Conservation (phyloP, 2,888 invertebrate genomes). For the Drosophila paramelanica region DNA sequence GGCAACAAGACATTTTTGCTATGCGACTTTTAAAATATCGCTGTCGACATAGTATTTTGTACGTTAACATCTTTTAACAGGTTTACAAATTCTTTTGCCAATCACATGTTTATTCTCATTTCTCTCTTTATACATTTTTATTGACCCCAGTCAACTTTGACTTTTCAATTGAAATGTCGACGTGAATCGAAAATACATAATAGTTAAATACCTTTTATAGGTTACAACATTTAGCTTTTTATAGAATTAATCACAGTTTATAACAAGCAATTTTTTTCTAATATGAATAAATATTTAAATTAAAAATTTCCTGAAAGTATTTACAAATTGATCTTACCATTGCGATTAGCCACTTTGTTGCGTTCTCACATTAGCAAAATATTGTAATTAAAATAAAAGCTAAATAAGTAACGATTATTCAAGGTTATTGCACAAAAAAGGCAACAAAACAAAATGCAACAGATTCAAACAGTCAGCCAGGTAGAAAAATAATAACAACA, state of each 20-base stretch:
- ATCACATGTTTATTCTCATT: too few species aligned
- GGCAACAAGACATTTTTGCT: too few species aligned
- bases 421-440: slow-evolving; percentile 66
- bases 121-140: neutral
- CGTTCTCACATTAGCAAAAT: slow-evolving; percentile 38
- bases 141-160: neutral
- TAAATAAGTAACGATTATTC: slow-evolving; percentile 42
- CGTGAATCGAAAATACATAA: neutral
- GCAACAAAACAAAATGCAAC: slow-evolving; percentile 41
- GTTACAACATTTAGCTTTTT: neutral
- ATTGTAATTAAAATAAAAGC: slow-evolving; percentile 58
- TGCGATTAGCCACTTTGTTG: slow-evolving; percentile 15
- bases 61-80: too few species aligned
- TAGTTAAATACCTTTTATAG: neutral
- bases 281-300: neutral
- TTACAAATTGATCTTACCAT: neutral
- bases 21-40: too few species aligned
- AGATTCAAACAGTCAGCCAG: slow-evolving; percentile 37
- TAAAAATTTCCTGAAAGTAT: neutral
- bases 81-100: neutral
- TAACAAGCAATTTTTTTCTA: too few species aligned
- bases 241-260: neutral
- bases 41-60: too few species aligned
- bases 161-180: neutral
- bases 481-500: slow-evolving; percentile 33